Base-by-base conservation (phyloP, 2,888 invertebrate species). In the Drosophila kanekoi region DNA sequence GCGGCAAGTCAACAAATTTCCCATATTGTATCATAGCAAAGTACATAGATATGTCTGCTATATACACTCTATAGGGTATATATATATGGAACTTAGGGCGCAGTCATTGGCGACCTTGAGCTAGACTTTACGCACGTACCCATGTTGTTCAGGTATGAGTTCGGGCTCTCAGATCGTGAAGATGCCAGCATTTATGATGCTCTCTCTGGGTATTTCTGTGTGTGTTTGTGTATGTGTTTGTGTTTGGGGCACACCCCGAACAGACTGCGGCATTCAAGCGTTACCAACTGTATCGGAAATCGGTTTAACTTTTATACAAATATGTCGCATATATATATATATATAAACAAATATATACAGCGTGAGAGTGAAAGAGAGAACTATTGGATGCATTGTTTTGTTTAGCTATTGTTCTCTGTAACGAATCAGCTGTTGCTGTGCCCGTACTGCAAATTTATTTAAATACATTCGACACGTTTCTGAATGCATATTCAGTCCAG, bases 231-330 rank as follows among this genome's bases (percentile, higher is more conserved):
- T 13, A 16, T 8, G 48, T 13, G 20, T 14, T 20, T 37, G 14
- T 35, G 20, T 33, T 49, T 45, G 48, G 43, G 84, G 40, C 85
- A 77, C 85, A 70, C 82, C 77, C 62, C 49, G 62, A 57, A 66
- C 47, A 70, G 52, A 44, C 52, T 69, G 66, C 63, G 32, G 72
- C 73, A 72, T 47, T 74, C 68, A 77, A 64, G 81, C 87, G 81
- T 62, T 58, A 74, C 40, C 54, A 79, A 77, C 71, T 80, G 72
- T 67, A 86, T 86, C 83, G 77, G 69, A 83, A 86, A 79, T 83
- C 79, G 76, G 60, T 64, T 74, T 58, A 57, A 23, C 38, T 43
- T 41, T 33, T 47, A 38, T 16, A 44, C 43, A 58, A 58, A 52
- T 40, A 40, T 67, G 35, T 49, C 35, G 59, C 58, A 16, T 57